Base-by-base conservation (phyloP, 2,113 vertebrate species). In the Leiothrix lutea region DNA sequence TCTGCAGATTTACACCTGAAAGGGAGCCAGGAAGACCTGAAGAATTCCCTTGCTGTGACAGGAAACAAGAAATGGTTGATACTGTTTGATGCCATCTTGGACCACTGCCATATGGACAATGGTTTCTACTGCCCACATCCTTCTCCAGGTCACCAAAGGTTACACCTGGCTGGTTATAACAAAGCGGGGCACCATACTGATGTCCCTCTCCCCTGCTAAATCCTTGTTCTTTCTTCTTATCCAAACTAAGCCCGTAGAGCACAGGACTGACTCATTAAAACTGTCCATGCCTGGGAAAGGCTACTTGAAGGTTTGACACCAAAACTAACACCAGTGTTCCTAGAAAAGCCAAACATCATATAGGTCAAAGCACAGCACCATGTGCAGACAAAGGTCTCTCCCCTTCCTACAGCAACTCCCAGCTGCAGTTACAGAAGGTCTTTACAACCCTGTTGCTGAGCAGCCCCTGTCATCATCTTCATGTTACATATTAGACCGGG, bases 301-400 rank as follows among this genome's bases (percentile, higher is more conserved):
- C 12, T 35, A 5, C 12, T 61, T 0, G 0, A 47, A 82, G 8
- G 16, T 69, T 18, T 80, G 58, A 90, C 58, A 54, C 19, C 48
- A 47, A 44, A 86, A 64, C 31, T 51, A 48, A 31, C 29, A 60
- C 15, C 28, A 28, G 29, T 4, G 5, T 60, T 45, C 40, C 77
- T 35, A 79, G 20, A 23, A 75, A 78, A 91, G 15, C 6, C 14
- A 11, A 89, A 56, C 4, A 64, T 14, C 13, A 40, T 3, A 17
- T 6, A 61, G 22, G 12, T 15, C 24, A 48, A 47, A 29, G 42
- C 24, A 75, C 31, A 75, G 44, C 16, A 40, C 19, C 45, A 16
- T 23, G 12, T 44, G n/a, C 8, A 26, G 40, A 50, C n/a, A 75
- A 21, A 25, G 9, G 7, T 6, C 9, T 65, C 45, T 62, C 22